A percentile compares a stretch with the other conserved stretches of the same genome.
Conservation (phyloP, 2,888 invertebrate genomes). For the Drosophila suboccidentalis region DNA sequence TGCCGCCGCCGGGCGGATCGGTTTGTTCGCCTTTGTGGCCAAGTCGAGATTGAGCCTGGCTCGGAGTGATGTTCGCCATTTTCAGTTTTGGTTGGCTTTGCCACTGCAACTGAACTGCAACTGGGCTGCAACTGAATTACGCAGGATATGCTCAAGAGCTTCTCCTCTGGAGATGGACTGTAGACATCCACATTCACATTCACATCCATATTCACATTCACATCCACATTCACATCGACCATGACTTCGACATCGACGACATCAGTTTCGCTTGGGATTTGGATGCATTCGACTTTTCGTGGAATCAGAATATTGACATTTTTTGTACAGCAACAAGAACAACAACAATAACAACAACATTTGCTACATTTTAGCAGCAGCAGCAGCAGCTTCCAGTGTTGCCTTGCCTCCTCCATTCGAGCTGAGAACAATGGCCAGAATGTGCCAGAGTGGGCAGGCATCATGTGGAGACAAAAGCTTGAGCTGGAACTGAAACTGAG, state of each 20-base stretch:
- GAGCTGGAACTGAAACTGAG: slow-evolving; percentile 21
- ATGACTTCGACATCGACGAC: slow-evolving; percentile 43
- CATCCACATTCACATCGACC: slow-evolving; percentile 8
- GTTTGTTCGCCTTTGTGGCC: slow-evolving; percentile 57
- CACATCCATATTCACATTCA: slow-evolving; percentile 15
- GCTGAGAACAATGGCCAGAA: slow-evolving; percentile 74
- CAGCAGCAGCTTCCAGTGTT: slow-evolving; percentile 61
- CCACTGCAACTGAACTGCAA: slow-evolving; percentile 46
- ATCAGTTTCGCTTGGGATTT: slow-evolving; percentile 47
- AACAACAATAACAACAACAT: slow-evolving; percentile 34
- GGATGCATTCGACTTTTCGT: slow-evolving; percentile 74
- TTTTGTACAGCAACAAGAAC: slow-evolving; percentile 61
- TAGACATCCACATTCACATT: slow-evolving; percentile 19
- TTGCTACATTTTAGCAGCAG: slow-evolving; percentile 65
- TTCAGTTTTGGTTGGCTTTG: slow-evolving; percentile 27
- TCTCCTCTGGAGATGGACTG: slow-evolving; percentile 52
- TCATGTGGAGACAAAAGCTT: slow-evolving; percentile 68
- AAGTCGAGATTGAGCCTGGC: slow-evolving; percentile 65
- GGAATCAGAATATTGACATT: slow-evolving; percentile 85
- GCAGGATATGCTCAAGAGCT: slow-evolving; percentile 55
- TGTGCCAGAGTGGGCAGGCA: slow-evolving; percentile 79
- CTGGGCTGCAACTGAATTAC: slow-evolving; percentile 70
- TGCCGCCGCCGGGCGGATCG: slow-evolving; percentile 70
- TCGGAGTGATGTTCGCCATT: slow-evolving; percentile 73
- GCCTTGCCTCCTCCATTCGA: slow-evolving; percentile 15